Evolutionary conservation across 2,888 invertebrate species (phyloP).

Genomic region (Ormyrus pomaceus): DNA sequence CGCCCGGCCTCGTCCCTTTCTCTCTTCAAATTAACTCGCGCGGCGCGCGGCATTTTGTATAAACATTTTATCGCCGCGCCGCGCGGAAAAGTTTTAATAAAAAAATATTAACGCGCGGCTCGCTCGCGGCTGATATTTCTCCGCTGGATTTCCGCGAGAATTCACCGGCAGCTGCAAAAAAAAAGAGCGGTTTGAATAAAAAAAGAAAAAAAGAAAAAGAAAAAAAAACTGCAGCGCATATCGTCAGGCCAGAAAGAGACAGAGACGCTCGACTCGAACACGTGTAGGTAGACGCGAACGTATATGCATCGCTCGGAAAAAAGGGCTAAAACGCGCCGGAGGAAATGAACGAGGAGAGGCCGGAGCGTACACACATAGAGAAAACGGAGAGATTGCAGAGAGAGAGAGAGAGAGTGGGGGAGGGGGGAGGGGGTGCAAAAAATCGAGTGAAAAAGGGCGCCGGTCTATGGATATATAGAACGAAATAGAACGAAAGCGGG

Average conservation of each 20-base stretch:
- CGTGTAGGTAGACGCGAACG: conserved; percentile 10
- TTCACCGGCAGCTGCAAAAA: conserved; percentile 36
- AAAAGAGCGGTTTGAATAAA: conserved; percentile 34
- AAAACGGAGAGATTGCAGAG: conserved; percentile 13
- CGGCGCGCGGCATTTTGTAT: conserved; percentile 5
- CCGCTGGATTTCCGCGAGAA: conserved; percentile 20
- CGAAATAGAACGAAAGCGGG: conserved; percentile 19
- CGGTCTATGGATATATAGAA: conserved; percentile 16
- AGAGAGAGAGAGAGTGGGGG: not conserved
- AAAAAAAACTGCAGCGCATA: not conserved
- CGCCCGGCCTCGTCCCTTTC: not conserved
- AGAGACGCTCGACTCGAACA: not conserved
- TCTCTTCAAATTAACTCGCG: conserved; percentile 16
- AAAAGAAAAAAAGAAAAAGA: conserved; percentile 6
- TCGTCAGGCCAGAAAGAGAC: not conserved
- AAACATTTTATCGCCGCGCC: conserved; percentile 42
- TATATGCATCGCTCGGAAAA: conserved; percentile 6
- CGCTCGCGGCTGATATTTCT: conserved; percentile 19
- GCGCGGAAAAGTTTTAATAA: conserved; percentile 38
- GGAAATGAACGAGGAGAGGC: conserved; percentile 34
- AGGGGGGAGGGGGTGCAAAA: conserved; percentile 33
- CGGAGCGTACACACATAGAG: not conserved
- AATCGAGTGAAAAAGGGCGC: conserved; percentile 50
- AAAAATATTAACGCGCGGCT: conserved; percentile 39
- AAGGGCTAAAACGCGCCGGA: conserved; percentile 36